Base-by-base conservation (phyloP, 2,888 invertebrate genomes). In the Aquatica leii region DNA sequence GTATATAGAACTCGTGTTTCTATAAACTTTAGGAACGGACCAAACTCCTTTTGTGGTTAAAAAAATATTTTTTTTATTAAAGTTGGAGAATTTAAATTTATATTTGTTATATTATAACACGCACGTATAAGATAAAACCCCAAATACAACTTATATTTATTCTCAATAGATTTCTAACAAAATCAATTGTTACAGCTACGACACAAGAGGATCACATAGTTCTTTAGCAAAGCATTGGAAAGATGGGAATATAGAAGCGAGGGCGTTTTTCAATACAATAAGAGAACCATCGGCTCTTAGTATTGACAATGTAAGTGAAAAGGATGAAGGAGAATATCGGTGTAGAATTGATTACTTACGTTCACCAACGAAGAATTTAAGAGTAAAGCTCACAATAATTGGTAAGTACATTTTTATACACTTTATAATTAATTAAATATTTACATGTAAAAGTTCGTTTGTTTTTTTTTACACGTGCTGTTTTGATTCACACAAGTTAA, bases 271-370 rank as follows among this genome's bases (percentile, higher is more conserved):
- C 84, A 85, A 88, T 71, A 84, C 87, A n/a, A 83, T 86, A 31
- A 85, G 87, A 6, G 88, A 90, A 14, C 90, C 91, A 0, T 87
- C 90, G 4, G 86, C 89, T 31, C 84, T 90, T 57, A 87, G 88
- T 71, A 86, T 90, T 59, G 87, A 88, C 77, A 87, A 84, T 71
- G 83, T 92, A 61, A 81, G 83, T 65, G 85, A 86, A 71, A 81
- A 84, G 14, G 93, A 94, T 78, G 89, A 90, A 54, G 93, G 92
- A 5, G 86, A 91, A 70, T 93, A 93, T 81, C 85, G 91, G 64
- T 94, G 94, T 79, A 82, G 93, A 61, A 91, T 93, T 51, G 93
- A 94, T 82, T 93, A 92, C 81, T 86, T 88, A 73, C 87, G 89
- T 70, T 91, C 92, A 5, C 92, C 92, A 0, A 93, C 93, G 8